Conservation (phyloP, 2,888 invertebrate genomes). For the Galeruca laticollis region DNA sequence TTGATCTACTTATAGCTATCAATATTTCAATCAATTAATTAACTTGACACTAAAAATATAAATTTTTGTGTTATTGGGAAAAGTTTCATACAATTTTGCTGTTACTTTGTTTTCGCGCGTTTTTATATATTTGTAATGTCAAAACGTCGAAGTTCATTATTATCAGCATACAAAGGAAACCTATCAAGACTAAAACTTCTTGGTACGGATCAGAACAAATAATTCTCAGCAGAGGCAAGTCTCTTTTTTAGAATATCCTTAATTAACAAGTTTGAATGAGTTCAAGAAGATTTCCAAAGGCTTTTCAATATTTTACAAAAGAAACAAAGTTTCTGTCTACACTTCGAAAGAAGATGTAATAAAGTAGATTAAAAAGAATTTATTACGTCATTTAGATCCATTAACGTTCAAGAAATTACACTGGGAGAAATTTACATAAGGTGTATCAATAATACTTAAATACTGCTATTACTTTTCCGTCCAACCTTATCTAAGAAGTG, state of each 20-base stretch:
- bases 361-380: constrained; percentile 57
- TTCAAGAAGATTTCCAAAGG: constrained; percentile 42
- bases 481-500: no score
- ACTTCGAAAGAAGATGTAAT: constrained; percentile 46
- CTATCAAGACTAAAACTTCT: constrained; percentile 45
- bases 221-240: constrained; percentile 25
- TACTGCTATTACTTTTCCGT: background rate
- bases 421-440: constrained; percentile 8
- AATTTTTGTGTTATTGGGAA: no score
- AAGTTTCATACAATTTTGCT: no score
- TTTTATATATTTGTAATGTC: no score
- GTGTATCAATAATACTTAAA: background rate
- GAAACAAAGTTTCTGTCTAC: constrained; percentile 50
- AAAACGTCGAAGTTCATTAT: constrained; percentile 41
- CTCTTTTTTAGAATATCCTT: constrained; percentile 46
- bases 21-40: no score
- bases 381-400: constrained; percentile 54
- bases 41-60: no score
- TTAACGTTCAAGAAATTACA: constrained; percentile 52
- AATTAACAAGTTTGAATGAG: constrained; percentile 55
- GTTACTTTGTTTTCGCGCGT: no score
- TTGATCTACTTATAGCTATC: no score
- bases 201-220: constrained; percentile 48
- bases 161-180: constrained; percentile 36
- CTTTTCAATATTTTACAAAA: constrained; percentile 45